These are phyloP conservation scores for Emmelina monodactyla DNA, from an alignment of 2,888 invertebrate species.

Conservation along the genomic window DNA sequence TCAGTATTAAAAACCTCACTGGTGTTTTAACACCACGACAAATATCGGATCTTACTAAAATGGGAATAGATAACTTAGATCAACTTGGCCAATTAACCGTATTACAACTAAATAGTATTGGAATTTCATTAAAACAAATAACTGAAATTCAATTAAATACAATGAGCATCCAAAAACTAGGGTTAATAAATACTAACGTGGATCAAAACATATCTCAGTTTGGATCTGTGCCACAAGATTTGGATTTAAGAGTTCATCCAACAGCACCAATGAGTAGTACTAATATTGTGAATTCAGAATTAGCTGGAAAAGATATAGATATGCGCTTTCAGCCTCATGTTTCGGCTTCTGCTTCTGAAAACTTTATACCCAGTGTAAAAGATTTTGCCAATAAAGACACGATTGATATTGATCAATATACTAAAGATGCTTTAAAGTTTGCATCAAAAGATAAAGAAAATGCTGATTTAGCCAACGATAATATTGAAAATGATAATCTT, in stretches of 20 bases:
- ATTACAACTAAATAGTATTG: constrained; percentile 67
- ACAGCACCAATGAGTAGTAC: constrained; percentile 28
- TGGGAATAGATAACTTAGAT: constrained; percentile 69
- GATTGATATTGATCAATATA: constrained; percentile 62
- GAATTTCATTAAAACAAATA: constrained; percentile 67
- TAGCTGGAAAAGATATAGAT: constrained; percentile 54
- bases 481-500: constrained; percentile 35
- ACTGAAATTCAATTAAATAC: constrained; percentile 70
- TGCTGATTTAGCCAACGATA: constrained; percentile 47
- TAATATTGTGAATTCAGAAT: constrained; percentile 29
- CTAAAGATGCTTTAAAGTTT: constrained; percentile 61
- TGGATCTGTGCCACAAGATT: too few species aligned
- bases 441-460: constrained; percentile 57
- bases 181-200: constrained; percentile 43
- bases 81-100: constrained; percentile 69
- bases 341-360: constrained; percentile 23
- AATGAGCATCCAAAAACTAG: constrained; percentile 64
- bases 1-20: constrained; percentile 65
- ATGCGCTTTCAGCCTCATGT: constrained; percentile 51
- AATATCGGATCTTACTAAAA: constrained; percentile 65
- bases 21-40: constrained; percentile 65
- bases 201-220: too few species aligned
- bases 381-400: constrained; percentile 37
- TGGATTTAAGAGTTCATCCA: constrained; percentile 56
- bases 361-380: constrained; percentile 23